A percentile compares a stretch with the other conserved stretches of the same genome.
Evolutionary conservation across 2,113 vertebrate genomes (phyloP).

Genomic region (Periophthalmodon schlosseri): DNA sequence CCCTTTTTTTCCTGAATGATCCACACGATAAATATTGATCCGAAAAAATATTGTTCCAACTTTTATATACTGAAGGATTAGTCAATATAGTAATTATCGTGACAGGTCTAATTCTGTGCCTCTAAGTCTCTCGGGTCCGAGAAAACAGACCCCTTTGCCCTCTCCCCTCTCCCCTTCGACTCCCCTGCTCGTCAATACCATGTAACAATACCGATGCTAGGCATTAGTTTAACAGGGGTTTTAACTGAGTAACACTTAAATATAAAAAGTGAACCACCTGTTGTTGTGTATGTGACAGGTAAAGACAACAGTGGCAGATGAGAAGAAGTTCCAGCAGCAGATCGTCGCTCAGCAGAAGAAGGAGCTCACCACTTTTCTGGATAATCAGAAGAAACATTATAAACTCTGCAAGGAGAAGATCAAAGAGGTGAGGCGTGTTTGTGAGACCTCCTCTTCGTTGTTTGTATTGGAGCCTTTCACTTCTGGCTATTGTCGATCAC

Average conservation of each 20-base stretch:
- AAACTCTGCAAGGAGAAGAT: conserved; percentile 99
- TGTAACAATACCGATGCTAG: no score
- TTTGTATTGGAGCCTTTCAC: conserved; percentile 23
- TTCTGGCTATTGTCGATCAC: not conserved
- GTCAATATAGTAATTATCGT: not conserved
- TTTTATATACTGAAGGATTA: no score
- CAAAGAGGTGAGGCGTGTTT: conserved; percentile 85
- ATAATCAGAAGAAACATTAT: conserved; percentile 99
- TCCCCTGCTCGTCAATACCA: no score
- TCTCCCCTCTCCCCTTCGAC: no score
- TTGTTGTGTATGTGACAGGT: conserved; percentile 73
- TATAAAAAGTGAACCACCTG: conserved; percentile 4
- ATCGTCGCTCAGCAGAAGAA: conserved; percentile 98
- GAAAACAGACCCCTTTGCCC: no score
- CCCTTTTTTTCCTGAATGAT: no score
- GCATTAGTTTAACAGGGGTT: no score
- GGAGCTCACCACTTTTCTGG: conserved; percentile 97
- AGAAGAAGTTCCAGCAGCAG: conserved; percentile 99
- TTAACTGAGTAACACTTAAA: not conserved
- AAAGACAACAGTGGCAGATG: conserved; percentile 90
- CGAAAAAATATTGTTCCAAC: no score
- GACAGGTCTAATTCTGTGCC: no score
- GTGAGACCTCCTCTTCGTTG: conserved; percentile 20
- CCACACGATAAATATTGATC: no score
- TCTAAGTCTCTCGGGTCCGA: no score